These are phyloP conservation scores for Byasa hedistus DNA, from an alignment of 2,888 invertebrate genomes.

Conservation along the genomic window DNA sequence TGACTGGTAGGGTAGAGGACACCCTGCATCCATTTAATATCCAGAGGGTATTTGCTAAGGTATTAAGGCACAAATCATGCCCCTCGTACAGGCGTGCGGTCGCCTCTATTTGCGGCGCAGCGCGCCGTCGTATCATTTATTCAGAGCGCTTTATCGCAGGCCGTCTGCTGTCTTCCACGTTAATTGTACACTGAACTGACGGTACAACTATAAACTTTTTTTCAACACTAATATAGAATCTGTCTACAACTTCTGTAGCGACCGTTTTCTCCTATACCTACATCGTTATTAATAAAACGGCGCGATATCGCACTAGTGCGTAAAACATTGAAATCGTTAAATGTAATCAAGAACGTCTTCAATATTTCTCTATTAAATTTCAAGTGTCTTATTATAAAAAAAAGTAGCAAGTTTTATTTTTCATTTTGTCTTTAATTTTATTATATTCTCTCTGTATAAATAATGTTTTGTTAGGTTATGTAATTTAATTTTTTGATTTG, in stretches of 20 bases:
- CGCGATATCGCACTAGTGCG: no score
- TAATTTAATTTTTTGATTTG: no score
- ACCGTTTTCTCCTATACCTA: no score
- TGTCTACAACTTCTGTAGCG: neutral
- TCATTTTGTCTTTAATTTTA: no score
- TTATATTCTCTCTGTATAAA: no score
- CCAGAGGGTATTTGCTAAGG: slow-evolving; percentile 22
- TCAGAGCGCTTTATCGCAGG: slow-evolving; percentile 53
- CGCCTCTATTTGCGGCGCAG: slow-evolving; percentile 44
- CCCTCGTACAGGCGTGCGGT: slow-evolving; percentile 31
- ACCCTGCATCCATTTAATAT: slow-evolving; percentile 25
- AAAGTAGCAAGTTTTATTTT: no score
- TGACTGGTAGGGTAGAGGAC: neutral
- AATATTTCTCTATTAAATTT: no score
- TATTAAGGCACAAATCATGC: slow-evolving; percentile 35
- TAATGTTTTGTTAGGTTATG: no score
- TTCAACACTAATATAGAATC: neutral
- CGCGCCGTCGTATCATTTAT: slow-evolving; percentile 48
- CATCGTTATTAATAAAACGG: no score
- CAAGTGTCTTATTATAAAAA: no score
- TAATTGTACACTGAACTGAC: slow-evolving; percentile 29
- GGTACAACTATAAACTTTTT: slow-evolving; percentile 11
- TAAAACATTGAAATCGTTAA: no score
- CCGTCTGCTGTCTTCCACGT: slow-evolving; percentile 34
- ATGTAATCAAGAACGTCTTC: no score